Evolutionary conservation across 2,113 vertebrate species (phyloP).

Genomic region (Phycodurus eques): DNA sequence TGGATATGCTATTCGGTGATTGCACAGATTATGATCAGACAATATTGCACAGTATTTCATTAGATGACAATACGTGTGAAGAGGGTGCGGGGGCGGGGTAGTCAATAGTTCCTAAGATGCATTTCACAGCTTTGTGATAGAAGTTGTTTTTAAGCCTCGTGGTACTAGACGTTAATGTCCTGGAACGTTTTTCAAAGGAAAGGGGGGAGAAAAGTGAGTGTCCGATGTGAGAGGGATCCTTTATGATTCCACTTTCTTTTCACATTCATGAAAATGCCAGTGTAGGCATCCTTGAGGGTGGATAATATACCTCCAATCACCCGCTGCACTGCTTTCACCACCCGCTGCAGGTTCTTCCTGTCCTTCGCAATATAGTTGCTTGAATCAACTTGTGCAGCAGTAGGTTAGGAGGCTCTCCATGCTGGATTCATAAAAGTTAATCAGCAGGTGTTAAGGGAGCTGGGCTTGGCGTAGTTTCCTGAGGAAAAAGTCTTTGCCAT

Average conservation of each 20-base stretch:
- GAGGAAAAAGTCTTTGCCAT: too few relatives aligned
- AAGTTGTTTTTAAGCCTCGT: not conserved
- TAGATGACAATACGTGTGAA: too few relatives aligned
- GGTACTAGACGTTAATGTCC: not conserved
- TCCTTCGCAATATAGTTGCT: not conserved
- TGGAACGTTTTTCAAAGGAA: not conserved
- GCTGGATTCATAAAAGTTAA: too few relatives aligned
- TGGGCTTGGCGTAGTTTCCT: too few relatives aligned
- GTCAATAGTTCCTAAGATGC: too few relatives aligned
- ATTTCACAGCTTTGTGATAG: not conserved
- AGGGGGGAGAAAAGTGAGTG: not conserved
- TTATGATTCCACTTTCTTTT: conserved; percentile 1
- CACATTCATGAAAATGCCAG: not conserved
- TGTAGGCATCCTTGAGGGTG: not conserved
- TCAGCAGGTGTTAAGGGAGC: too few relatives aligned
- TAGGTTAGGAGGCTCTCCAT: too few relatives aligned
- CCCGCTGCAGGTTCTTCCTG: not conserved
- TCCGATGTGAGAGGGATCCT: not conserved
- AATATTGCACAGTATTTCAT: too few relatives aligned
- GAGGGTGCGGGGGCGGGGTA: too few relatives aligned
- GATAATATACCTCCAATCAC: not conserved
- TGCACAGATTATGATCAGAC: too few relatives aligned
- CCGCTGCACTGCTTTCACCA: not conserved
- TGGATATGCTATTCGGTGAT: too few relatives aligned
- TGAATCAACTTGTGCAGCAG: too few relatives aligned